Base-by-base conservation (phyloP, 2,888 invertebrate genomes). In the Cosmia pyralina region DNA sequence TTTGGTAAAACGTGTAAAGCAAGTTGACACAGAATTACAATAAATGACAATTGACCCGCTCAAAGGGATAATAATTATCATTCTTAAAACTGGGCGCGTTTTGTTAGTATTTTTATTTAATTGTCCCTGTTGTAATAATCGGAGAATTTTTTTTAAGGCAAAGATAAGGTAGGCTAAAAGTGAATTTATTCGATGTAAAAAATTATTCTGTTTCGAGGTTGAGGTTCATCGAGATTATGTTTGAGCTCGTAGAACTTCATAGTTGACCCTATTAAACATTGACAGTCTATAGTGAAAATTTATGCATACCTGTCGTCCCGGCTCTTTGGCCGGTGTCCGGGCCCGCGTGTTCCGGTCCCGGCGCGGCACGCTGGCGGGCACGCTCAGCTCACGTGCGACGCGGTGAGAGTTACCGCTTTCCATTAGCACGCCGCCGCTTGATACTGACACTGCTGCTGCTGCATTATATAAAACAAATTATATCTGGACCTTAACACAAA, bases 321-420 rank as follows among this genome's bases (percentile, higher is more conserved):
- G 81, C 38, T 91, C 90, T 84, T 91, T 90, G 53, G 74, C 88
- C 5, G 85, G 84, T 8, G 90, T 89, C 46, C 93, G 84, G 17
- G 92, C 92, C 38, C 93, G 89, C 84, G 90, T 74, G 82, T 87
- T 79, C 0, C 93, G 74, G 71, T 91, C 92, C 1, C 92, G 79
- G n/a, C 85, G 77, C 78, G 77, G 60, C 34, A 44, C 89, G 84
- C 57, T 76, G 72, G 88, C 88, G 38, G 82, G 44, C n/a, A 3
- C 46, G 19, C 67, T 8, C 2, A 62, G 70, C 64, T 79, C 68
- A 8, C 64, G 75, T 68, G 41, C 71, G 3, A 69, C 72, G 63
- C 59, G 83, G 41, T 19, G 72, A 8, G 19, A 71, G 59, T 69
- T 48, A 8, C 75, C 63, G 70, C 79, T 71, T 50, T 67, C 70